Base-by-base conservation (phyloP, 2,113 vertebrate genomes). In the Gobius niger region DNA sequence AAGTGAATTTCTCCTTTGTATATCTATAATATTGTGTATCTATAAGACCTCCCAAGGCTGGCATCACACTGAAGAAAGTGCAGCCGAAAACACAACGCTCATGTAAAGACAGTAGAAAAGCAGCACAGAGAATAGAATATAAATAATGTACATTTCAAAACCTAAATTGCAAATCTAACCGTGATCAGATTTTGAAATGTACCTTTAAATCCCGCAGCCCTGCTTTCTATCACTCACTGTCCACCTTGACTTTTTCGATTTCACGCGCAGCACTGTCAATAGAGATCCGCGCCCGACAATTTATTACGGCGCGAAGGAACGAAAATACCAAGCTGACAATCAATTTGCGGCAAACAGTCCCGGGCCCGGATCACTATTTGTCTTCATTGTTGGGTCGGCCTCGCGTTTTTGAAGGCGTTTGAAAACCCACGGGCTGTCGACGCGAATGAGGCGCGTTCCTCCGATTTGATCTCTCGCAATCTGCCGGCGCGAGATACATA, bases 321-420 rank as follows among this genome's bases (percentile, higher is more conserved):
- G 87, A 88, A 90, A 86, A 88, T 78, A 81, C 61, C 74, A 73
- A 73, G 41, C 83, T 85, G 81, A 86, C 87, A 89, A 90, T 90
- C 88, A 84, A 81, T 86, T 87, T 40, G 66, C 68, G 72, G 75
- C 18, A 57, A 53, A 47, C 64, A 81, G 82, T 68, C 72, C 78
- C n/a, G n/a, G 81, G 74, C 63, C 53, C 18, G 53, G 74, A 76
- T 82, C 61, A 71, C 82, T 82, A 87, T 88, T 68, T 41, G 81
- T 88, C 86, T 73, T 74, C 62, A 66, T 77, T 83, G 83, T 76
- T 81, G 83, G 87, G 87, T 85, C 82, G 62, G 75, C 72, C 70
- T 84, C 67, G 65, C 47, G 24, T 82, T 81, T 81, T 19, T 81
- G 52, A 54, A 56, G 68, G 47, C 56, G 80, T 34, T 7, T 9